Conservation (phyloP, 2,888 invertebrate species). For the Apotomis capreana region DNA sequence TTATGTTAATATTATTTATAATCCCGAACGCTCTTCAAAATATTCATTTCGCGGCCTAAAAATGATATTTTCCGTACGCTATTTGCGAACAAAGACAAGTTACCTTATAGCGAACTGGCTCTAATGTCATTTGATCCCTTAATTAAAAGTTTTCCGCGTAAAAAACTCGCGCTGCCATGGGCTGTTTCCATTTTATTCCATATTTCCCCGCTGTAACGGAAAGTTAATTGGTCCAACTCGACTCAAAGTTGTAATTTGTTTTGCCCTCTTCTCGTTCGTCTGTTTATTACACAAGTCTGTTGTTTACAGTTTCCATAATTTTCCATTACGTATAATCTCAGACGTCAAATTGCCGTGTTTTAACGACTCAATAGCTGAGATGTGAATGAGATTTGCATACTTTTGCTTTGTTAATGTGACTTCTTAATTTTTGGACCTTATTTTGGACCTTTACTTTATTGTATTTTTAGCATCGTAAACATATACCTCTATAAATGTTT, state of each 20-base stretch:
- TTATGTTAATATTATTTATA: conserved; percentile 34
- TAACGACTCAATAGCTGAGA: conserved; percentile 15
- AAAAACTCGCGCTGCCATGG: conserved; percentile 67
- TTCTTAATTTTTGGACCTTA: background rate
- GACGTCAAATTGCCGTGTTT: conserved; percentile 28
- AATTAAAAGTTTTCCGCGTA: conserved; percentile 79
- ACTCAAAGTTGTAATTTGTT: conserved; percentile 80
- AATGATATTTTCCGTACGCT: conserved; percentile 53
- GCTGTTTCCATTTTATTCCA: conserved; percentile 81
- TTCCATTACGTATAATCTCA: conserved; percentile 50
- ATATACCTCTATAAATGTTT: too few species aligned
- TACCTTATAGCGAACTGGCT: conserved; percentile 74
- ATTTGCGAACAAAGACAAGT: conserved; percentile 69
- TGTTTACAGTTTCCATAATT: conserved; percentile 64
- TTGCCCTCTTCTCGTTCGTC: conserved; percentile 70
- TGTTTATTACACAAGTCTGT: conserved; percentile 71
- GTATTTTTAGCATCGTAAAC: too few species aligned
- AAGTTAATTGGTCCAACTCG: conserved; percentile 81
- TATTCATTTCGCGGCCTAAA: conserved; percentile 18
- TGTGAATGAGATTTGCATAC: conserved; percentile 3
- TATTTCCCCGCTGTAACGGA: conserved; percentile 78
- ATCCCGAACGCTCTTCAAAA: conserved; percentile 20
- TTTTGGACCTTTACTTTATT: background rate
- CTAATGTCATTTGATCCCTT: conserved; percentile 82
- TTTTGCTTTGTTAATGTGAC: conserved; percentile 6